Base-by-base conservation (phyloP, 2,797 vertebrate species). In the Anableps anableps region DNA sequence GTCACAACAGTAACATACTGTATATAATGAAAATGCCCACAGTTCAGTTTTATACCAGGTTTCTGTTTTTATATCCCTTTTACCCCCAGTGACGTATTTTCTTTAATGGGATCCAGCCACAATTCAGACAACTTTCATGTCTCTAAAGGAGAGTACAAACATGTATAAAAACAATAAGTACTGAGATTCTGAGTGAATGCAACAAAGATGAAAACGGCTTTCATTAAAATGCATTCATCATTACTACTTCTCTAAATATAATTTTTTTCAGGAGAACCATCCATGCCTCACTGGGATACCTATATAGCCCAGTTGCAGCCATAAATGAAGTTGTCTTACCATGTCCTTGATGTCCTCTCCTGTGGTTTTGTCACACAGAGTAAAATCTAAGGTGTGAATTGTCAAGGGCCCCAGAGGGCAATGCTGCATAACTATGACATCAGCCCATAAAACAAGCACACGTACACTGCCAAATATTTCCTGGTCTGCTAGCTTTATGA, bases 351-450 rank as follows among this genome's bases (percentile, higher is more conserved):
- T 81, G 83, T 88, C 75, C 78, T 88, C 85, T 89, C 74, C 43
- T 38, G 82, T 84, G 80, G 87, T 81, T 89, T 89, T 82, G 81
- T 90, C 85, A 86, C 88, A 84, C 79, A 68, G 85, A 48, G 31
- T 91, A 91, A 93, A 94, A 93, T 91, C 89, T 80, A 87, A 94
- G 91, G 93, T 95, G 93, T 85, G 86, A 92, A 91, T 93, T 90
- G 88, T 86, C 88, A 88, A 85, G 78, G 86, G 86, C 84, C 84
- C 90, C 51, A 78, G 84, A 91, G 91, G 86, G 84, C 90, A 92
- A 88, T 43, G 1, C 90, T 86, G 88, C 90, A 92, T 88, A 93
- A 94, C 90, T 86, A 94, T 94, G 92, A 95, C 95, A 94, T 95
- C 94, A 95, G 83, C 86, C 83, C 83, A 90, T 90, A 93, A 93